Evolutionary conservation across 2,888 invertebrate species (phyloP), one percentile per base, ranked within the genome.

Genomic region (Slavum lentiscoides): DNA sequence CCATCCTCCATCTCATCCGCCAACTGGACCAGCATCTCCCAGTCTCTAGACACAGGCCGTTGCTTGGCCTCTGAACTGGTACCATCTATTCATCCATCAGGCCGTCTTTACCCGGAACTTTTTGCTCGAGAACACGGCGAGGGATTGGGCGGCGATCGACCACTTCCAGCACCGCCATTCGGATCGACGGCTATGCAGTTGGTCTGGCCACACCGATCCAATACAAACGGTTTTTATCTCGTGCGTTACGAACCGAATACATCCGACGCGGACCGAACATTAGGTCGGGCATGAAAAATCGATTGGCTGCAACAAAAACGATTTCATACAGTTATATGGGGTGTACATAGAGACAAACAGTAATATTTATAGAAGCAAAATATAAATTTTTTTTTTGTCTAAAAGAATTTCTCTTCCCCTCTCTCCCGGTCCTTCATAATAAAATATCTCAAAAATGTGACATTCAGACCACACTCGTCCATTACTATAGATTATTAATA

Each of bases 141-240:
- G 9, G 21, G 0, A 21, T 59, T 55, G 53, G 39, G 15, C 66
- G 58, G 30, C 62, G 74, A 11, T 61, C 55, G n/a, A 61, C 75
- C 64, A 69, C 69, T 15, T 66, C 81, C 53, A 75, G 72, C 39
- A 58, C 70, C 23, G 64, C 17, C 30, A 74, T n/a, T 15, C 30
- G 74, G 8, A n/a, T 21, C 9, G 3, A 17, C 4, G 13, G 1
- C 19, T n/a, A n/a, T n/a, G n/a, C 2, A 9, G 5, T 17, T n/a
- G 37, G 15, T 9, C 5, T 62, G 70, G 62, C 70, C n/a, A 72
- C n/a, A n/a, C 62, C 61, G 30, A n/a, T n/a, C n/a, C n/a, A n/a
- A n/a, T n/a, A n/a, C n/a, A n/a, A n/a, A n/a, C n/a, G n/a, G n/a
- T n/a, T 23, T 7, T 23, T 15, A 7, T 70, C 59, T 1, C 11